These are phyloP conservation scores for Buathra laborator DNA, from an alignment of 2,888 invertebrate genomes.

Conservation along the genomic window DNA sequence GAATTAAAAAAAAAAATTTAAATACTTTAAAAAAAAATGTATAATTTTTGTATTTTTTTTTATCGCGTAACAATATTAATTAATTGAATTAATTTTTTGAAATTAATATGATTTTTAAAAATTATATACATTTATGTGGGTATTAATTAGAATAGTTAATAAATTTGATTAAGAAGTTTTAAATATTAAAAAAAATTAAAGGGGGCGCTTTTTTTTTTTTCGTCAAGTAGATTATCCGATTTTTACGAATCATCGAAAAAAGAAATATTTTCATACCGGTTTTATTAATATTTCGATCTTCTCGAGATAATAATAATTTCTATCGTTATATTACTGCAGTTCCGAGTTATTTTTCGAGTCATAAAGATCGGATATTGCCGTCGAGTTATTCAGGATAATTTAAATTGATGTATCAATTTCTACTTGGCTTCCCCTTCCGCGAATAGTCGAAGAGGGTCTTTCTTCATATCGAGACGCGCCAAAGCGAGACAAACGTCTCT, in stretches of 20 bases:
- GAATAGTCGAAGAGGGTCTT: slow-evolving; percentile 37
- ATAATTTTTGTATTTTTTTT: too few species aligned
- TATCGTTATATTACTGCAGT: slow-evolving; percentile 19
- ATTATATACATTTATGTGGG: too few species aligned
- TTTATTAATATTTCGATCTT: not conserved
- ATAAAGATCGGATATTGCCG: slow-evolving; percentile 83
- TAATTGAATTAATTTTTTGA: too few species aligned
- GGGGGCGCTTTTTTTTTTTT: too few species aligned
- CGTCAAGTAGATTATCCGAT: too few species aligned
- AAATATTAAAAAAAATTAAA: not conserved
- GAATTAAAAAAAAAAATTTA: too few species aligned
- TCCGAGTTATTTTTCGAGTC: slow-evolving; percentile 72
- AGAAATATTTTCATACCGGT: slow-evolving; percentile 1
- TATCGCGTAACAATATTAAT: too few species aligned
- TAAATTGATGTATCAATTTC: slow-evolving; percentile 83
- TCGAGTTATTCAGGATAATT: slow-evolving; percentile 84
- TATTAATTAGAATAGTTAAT: too few species aligned
- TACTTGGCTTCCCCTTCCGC: slow-evolving; percentile 35
- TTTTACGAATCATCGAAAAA: too few species aligned
- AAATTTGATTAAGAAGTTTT: not conserved
- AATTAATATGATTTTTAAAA: too few species aligned
- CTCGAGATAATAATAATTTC: slow-evolving; percentile 26
- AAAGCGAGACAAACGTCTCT: slow-evolving; percentile 29
- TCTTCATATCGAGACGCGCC: slow-evolving; percentile 31
- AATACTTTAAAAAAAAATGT: too few species aligned